These are phyloP conservation scores for Patella pellucida DNA, from an alignment of 2,888 invertebrate genomes.

Conservation along the genomic window DNA sequence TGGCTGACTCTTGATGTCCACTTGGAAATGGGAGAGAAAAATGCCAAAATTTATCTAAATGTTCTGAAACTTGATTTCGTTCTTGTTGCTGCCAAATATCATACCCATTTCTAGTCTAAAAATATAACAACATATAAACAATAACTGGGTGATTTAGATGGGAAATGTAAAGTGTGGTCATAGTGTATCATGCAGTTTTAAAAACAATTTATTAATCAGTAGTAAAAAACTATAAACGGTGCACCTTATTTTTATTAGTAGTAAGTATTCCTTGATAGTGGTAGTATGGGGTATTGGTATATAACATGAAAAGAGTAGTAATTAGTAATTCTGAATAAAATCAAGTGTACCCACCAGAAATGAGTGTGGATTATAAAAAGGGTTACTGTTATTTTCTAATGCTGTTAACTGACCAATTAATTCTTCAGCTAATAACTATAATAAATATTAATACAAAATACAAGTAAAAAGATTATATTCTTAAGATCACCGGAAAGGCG, in stretches of 20 bases:
- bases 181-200: too few relatives aligned
- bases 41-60: constrained; percentile 64
- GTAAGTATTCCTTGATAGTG: too few relatives aligned
- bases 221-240: background rate
- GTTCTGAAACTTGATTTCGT: constrained; percentile 52
- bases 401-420: constrained; percentile 57
- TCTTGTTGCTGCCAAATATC: constrained; percentile 61
- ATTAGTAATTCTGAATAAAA: too few relatives aligned
- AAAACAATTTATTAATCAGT: background rate
- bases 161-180: too few relatives aligned
- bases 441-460: background rate
- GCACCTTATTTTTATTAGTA: too few relatives aligned
- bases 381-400: constrained; percentile 59
- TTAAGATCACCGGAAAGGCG: background rate
- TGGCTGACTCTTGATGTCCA: constrained; percentile 26
- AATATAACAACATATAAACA: background rate
- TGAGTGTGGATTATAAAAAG: constrained; percentile 55
- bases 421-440: constrained; percentile 62
- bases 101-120: constrained; percentile 57
- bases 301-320: too few relatives aligned
- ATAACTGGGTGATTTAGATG: too few relatives aligned
- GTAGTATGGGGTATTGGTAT: too few relatives aligned
- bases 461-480: too few relatives aligned
- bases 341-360: constrained; percentile 47
- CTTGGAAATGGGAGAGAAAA: constrained; percentile 49